Base-by-base conservation (phyloP, 2,797 vertebrate genomes). In the Macroramphosus scolopax region DNA sequence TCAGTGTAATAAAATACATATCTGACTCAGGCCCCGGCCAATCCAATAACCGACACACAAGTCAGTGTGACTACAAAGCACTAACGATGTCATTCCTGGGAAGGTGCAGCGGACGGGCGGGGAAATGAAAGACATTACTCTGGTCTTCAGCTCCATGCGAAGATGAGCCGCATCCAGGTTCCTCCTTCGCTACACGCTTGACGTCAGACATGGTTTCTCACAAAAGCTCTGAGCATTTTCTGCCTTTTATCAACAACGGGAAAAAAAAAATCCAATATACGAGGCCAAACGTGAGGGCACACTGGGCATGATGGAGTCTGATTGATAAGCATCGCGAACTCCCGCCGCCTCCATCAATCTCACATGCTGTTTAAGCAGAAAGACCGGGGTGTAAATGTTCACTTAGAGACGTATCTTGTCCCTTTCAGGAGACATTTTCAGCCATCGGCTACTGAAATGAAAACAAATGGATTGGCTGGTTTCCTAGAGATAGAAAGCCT, bases 401-500 rank as follows among this genome's bases (percentile, higher is more conserved):
- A 73, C 42, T 78, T 46, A 77, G 70, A 63, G 50, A 63, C 28
- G 12, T 34, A 48, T 37, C 58, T 59, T 61, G 70, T 56, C 54
- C 45, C 48, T 80, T 77, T 68, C 60, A 74, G 57, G 48, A 75
- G 45, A 69, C 41, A 52, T 56, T 74, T 80, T 54, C 66, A 60
- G 61, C 66, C 61, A 84, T 83, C 72, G 76, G 68, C 80, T 80
- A 79, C 55, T 69, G 68, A 78, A 85, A 87, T 85, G 72, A 83
- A 79, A 81, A 83, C 50, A 72, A 82, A 81, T 74, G 57, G 49
- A 75, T 78, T 54, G 65, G 64, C 55, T 70, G 55, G 40, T 67
- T 78, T 71, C 57, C 61, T 29, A 50, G 33, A 54, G 63, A 80
- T 17, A 68, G 55, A 72, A 59, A 50, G 47, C 10, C 47, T 75